These are phyloP conservation scores for Danio aesculapii DNA, from an alignment of 2,797 vertebrate genomes.

Conservation along the genomic window DNA sequence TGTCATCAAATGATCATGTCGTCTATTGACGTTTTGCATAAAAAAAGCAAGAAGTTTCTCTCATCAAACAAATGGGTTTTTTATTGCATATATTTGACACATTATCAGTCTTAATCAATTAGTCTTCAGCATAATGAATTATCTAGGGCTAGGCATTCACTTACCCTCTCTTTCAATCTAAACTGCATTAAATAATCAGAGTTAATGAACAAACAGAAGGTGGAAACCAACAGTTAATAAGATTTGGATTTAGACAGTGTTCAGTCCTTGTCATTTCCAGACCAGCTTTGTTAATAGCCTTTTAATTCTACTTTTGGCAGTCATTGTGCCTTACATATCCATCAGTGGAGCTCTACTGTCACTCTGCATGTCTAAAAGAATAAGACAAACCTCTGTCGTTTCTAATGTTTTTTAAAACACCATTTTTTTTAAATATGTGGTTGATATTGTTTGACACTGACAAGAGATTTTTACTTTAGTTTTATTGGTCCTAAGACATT, in stretches of 20 bases:
- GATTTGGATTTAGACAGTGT: conserved; percentile 14
- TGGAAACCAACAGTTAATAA: conserved; percentile 26
- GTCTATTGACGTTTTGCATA: not conserved
- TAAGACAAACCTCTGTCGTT: not conserved
- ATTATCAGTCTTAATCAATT: not conserved
- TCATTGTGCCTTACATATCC: not conserved
- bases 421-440: not conserved
- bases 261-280: conserved; percentile 9
- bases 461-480: not conserved
- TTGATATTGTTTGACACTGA: not conserved
- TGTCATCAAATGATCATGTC: not conserved
- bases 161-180: not conserved
- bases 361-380: not conserved
- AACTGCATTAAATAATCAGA: conserved; percentile 26
- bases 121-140: not conserved
- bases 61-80: not conserved
- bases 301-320: conserved; percentile 17
- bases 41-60: not conserved
- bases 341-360: not conserved
- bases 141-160: not conserved
- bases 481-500: not conserved
- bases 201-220: conserved; percentile 14
- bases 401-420: not conserved
- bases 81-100: not conserved
- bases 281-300: conserved; percentile 10